Conservation (phyloP, 1,140 invertebrate species). For the Plectus sambesii region DNA sequence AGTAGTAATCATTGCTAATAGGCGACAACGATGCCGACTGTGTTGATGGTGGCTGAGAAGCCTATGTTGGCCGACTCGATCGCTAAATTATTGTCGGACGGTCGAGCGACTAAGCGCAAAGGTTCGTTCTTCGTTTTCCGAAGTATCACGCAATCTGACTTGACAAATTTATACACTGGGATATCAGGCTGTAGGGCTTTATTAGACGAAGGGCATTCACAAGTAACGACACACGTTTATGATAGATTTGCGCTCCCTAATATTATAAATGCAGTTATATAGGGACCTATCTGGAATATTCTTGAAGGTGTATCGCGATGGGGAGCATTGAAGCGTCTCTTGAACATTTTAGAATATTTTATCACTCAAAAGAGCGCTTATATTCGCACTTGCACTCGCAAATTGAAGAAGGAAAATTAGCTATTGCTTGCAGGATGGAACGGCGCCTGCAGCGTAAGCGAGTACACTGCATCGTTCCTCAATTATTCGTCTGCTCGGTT, state of each 20-base stretch:
- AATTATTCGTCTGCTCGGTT: conserved; percentile 55
- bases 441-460: conserved; percentile 78
- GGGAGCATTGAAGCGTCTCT: too few species aligned
- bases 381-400: background rate
- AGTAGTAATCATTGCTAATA: background rate
- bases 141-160: too few species aligned
- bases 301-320: too few species aligned
- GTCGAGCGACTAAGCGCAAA: conserved; percentile 67
- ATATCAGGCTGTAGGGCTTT: too few species aligned
- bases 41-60: conserved; percentile 98
- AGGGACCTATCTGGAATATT: too few species aligned
- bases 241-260: too few species aligned
- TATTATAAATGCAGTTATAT: too few species aligned
- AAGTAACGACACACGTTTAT: too few species aligned
- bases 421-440: conserved; percentile 56
- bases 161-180: too few species aligned
- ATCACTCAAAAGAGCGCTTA: too few species aligned
- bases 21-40: conserved; percentile 73
- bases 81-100: conserved; percentile 83
- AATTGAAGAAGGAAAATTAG: conserved; percentile 6
- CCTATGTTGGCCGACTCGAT: conserved; percentile 88
- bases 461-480: conserved; percentile 72
- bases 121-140: conserved; percentile 58
- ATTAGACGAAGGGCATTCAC: too few species aligned
- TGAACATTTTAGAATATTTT: too few species aligned